Evolutionary conservation across 2,888 invertebrate genomes (phyloP).

Genomic region (Helleia helle): DNA sequence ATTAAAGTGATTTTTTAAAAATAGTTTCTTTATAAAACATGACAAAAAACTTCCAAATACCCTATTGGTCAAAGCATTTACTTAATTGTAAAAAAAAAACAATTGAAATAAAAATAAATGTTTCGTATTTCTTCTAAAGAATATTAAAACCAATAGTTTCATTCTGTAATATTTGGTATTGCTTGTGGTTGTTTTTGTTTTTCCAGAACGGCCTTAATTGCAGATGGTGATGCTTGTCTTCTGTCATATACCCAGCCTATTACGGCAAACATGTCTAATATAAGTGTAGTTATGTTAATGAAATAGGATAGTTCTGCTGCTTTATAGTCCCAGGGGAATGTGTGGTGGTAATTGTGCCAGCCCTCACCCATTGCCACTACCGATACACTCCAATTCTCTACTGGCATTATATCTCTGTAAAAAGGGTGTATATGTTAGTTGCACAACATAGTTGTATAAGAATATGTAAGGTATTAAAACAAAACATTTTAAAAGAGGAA

Average conservation of each 20-base stretch:
- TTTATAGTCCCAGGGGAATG: slow-evolving; percentile 95
- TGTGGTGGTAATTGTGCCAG: slow-evolving; percentile 96
- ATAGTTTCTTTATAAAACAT: no score
- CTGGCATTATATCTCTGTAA: slow-evolving; percentile 82
- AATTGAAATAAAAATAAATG: no score
- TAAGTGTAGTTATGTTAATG: slow-evolving; percentile 79
- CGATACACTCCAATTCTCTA: slow-evolving; percentile 83
- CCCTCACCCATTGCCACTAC: slow-evolving; percentile 87
- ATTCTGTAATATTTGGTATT: neutral
- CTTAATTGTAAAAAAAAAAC: no score
- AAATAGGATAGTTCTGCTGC: slow-evolving; percentile 87
- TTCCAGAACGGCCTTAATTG: slow-evolving; percentile 61
- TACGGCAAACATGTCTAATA: slow-evolving; percentile 79
- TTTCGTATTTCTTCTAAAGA: no score
- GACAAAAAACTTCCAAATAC: no score
- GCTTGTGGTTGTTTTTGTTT: slow-evolving; percentile 64
- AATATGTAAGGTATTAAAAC: no score
- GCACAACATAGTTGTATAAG: no score
- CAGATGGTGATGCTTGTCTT: slow-evolving; percentile 75
- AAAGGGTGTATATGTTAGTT: no score
- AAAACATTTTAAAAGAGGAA: no score
- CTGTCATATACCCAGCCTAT: slow-evolving; percentile 87
- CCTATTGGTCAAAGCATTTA: no score
- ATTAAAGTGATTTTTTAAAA: no score
- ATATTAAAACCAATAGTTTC: no score